Conservation (phyloP, 2,113 vertebrate species). For the Panurus biarmicus region DNA sequence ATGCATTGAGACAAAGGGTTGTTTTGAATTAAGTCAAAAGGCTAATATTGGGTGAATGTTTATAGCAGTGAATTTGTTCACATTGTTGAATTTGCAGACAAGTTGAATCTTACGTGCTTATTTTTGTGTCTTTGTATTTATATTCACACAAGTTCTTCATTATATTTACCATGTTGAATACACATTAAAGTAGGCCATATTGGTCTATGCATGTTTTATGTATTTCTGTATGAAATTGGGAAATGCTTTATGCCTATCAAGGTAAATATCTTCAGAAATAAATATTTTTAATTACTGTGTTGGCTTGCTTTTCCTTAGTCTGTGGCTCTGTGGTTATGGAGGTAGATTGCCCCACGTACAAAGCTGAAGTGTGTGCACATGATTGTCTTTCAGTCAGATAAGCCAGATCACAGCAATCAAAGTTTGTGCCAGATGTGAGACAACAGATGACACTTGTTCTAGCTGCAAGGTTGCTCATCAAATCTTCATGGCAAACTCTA, state of each 20-base stretch:
- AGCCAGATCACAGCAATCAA: not conserved
- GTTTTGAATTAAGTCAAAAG: constrained; percentile 55
- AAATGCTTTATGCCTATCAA: constrained; percentile 75
- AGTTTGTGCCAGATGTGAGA: not conserved
- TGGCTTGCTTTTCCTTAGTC: not conserved
- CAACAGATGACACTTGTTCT: not conserved
- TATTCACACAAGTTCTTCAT: constrained; percentile 69
- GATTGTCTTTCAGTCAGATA: not conserved
- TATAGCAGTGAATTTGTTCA: constrained; percentile 61
- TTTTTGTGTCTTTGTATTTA: constrained; percentile 76
- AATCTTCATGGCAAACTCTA: not conserved
- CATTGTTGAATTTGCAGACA: constrained; percentile 64
- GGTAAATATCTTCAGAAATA: constrained; percentile 81
- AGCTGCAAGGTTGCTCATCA: not conserved
- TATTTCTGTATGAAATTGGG: constrained; percentile 93
- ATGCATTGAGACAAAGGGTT: constrained; percentile 37
- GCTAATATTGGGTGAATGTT: constrained; percentile 59
- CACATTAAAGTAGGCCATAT: constrained; percentile 80
- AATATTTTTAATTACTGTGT: constrained; percentile 76
- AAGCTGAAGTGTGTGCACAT: not conserved
- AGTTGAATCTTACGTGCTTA: constrained; percentile 68
- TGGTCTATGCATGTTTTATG: constrained; percentile 79
- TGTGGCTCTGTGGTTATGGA: not conserved
- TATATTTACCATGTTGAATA: constrained; percentile 86
- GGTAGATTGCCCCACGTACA: accelerated